A percentile compares a stretch with the other conserved stretches of the same genome.
phyloP scores from a whole-genome alignment of 2,888 invertebrate species.

The Rhaphigaster nebulosa region DNA sequence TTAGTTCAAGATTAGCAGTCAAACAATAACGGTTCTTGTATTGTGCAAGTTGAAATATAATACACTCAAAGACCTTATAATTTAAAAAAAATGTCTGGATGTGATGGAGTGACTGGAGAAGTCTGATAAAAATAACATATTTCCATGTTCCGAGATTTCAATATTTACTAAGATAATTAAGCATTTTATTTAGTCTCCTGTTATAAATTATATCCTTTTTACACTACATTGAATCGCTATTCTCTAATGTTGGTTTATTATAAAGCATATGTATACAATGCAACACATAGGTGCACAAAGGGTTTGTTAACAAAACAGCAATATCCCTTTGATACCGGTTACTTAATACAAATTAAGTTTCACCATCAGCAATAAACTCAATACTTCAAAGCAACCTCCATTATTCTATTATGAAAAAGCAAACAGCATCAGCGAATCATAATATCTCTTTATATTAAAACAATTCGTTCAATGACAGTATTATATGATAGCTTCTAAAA shows the following conservation, averaged over 20 bases:
- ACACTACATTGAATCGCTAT: not conserved
- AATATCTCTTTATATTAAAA: not conserved
- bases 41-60: too few relatives aligned
- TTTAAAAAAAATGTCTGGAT: too few relatives aligned
- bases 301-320: not conserved
- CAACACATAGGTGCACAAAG: not conserved
- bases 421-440: not conserved
- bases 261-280: not conserved
- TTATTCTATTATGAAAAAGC: not conserved
- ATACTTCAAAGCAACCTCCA: not conserved
- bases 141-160: too few relatives aligned
- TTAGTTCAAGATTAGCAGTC: too few relatives aligned
- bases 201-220: not conserved
- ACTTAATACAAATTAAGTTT: not conserved
- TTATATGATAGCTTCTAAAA: not conserved
- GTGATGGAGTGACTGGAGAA: too few relatives aligned
- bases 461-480: not conserved
- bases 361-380: not conserved
- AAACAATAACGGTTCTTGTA: too few relatives aligned
- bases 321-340: not conserved
- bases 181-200: not conserved
- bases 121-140: too few relatives aligned
- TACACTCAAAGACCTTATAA: too few relatives aligned
- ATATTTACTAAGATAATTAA: too few relatives aligned
- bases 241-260: not conserved